Percentiles rank a stretch among this genome's conserved stretches.
Evolutionary conservation across 92 coral and sea anemone species (phyloP).

Genomic region (Porites evermanni): DNA sequence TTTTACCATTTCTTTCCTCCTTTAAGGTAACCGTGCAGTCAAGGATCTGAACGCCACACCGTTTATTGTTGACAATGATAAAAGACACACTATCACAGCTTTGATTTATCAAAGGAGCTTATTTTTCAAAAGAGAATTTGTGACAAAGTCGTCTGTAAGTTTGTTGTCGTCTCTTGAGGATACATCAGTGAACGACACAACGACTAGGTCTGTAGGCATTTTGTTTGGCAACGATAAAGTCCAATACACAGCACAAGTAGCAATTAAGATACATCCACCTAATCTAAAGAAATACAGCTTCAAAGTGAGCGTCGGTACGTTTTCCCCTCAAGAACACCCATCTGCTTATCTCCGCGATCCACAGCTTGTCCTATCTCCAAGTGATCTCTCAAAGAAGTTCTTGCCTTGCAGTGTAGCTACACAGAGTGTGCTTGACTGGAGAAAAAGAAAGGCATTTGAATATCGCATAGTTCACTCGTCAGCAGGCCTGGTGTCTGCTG

Average conservation of each 20-base stretch:
- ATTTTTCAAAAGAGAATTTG: slow-evolving; percentile 7
- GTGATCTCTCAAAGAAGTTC: slow-evolving; percentile 23
- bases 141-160: slow-evolving; percentile 7
- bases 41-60: slow-evolving; percentile 7
- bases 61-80: slow-evolving; percentile 26
- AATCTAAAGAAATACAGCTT: slow-evolving; percentile 2
- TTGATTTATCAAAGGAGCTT: not conserved
- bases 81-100: slow-evolving; percentile 15
- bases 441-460: slow-evolving; percentile 50
- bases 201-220: not conserved
- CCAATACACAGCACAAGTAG: slow-evolving; percentile 12
- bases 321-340: slow-evolving; percentile 6
- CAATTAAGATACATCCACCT: not conserved
- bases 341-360: slow-evolving; percentile 32
- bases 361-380: slow-evolving; percentile 32
- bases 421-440: slow-evolving; percentile 55
- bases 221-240: not conserved
- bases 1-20: no score
- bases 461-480: slow-evolving; percentile 61
- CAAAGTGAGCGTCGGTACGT: slow-evolving; percentile 10
- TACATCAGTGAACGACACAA: not conserved
- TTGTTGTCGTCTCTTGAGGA: slow-evolving; percentile 9
- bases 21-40: slow-evolving; percentile 24
- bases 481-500: slow-evolving; percentile 56
- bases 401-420: slow-evolving; percentile 56